A percentile compares a stretch with the other conserved stretches of the same genome.
Conservation (phyloP, 2,797 vertebrate species). For the Scomberomorus guttatus region DNA sequence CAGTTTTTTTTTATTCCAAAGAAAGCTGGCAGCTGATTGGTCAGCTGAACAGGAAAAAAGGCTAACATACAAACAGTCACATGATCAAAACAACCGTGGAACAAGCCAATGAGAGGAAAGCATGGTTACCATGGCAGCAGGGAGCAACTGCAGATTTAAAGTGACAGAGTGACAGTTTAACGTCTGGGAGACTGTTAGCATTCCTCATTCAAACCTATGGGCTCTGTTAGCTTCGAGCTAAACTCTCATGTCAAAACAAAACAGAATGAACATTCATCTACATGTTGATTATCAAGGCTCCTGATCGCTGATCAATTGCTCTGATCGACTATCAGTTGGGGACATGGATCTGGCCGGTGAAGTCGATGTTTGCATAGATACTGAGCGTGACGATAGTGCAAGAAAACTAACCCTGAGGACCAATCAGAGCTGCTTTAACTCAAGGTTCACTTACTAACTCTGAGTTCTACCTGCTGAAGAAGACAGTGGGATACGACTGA, state of each 20-base stretch:
- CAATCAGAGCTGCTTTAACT: too few relatives aligned
- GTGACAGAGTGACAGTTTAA: slow-evolving; percentile 74
- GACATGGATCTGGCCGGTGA: neutral
- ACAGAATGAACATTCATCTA: too few relatives aligned
- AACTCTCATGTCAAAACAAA: slow-evolving; percentile 2
- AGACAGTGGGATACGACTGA: too few relatives aligned
- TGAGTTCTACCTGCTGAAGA: too few relatives aligned
- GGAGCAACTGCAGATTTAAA: slow-evolving; percentile 62
- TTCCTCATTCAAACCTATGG: slow-evolving; percentile 52
- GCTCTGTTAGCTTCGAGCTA: slow-evolving; percentile 55
- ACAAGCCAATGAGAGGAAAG: slow-evolving; percentile 42
- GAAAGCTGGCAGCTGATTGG: slow-evolving; percentile 57
- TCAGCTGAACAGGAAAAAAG: slow-evolving; percentile 37
- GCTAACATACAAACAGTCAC: slow-evolving; percentile 54
- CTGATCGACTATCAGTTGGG: slow-evolving; percentile 9
- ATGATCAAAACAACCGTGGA: slow-evolving; percentile 55
- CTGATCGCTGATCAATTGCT: slow-evolving; percentile 3
- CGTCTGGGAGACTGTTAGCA: slow-evolving; percentile 61
- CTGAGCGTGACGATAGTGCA: slow-evolving; percentile 40
- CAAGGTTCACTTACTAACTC: too few relatives aligned
- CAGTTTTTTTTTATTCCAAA: slow-evolving; percentile 57
- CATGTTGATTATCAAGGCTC: neutral
- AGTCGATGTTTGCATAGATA: slow-evolving; percentile 68
- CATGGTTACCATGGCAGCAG: slow-evolving; percentile 41
- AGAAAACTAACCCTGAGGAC: neutral